These are phyloP conservation scores for Mobula birostris DNA, from an alignment of 2,113 vertebrate species.

Conservation along the genomic window DNA sequence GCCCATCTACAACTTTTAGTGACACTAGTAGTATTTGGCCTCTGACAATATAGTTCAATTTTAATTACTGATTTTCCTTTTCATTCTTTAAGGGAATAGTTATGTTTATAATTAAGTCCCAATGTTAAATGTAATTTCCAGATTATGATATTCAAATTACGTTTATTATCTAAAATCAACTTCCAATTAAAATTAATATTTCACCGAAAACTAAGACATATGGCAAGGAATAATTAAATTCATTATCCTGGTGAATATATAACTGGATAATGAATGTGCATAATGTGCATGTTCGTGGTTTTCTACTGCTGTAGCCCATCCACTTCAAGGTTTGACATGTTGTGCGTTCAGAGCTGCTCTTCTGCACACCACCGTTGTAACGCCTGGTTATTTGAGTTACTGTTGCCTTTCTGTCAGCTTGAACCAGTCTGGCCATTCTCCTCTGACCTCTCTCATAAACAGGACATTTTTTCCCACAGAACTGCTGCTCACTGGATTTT, in stretches of 20 bases:
- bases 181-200: not conserved
- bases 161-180: not conserved
- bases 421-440: no score
- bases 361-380: no score
- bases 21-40: not conserved
- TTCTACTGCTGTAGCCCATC: no score
- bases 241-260: not conserved
- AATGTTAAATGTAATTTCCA: not conserved
- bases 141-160: not conserved
- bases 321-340: no score
- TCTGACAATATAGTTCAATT: not conserved
- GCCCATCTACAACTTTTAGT: not conserved
- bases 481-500: no score
- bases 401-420: no score
- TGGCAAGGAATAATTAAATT: not conserved
- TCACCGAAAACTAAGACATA: not conserved
- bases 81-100: not conserved
- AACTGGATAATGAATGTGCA: no score
- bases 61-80: not conserved
- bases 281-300: no score
- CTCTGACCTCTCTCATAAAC: no score
- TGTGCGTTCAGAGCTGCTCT: no score
- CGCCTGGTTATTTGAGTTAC: no score
- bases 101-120: not conserved
- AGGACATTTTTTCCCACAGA: no score